A percentile compares a stretch with the other conserved stretches of the same genome.
phyloP scores from a whole-genome alignment of 2,888 invertebrate species.

The Pheosia tremula region DNA sequence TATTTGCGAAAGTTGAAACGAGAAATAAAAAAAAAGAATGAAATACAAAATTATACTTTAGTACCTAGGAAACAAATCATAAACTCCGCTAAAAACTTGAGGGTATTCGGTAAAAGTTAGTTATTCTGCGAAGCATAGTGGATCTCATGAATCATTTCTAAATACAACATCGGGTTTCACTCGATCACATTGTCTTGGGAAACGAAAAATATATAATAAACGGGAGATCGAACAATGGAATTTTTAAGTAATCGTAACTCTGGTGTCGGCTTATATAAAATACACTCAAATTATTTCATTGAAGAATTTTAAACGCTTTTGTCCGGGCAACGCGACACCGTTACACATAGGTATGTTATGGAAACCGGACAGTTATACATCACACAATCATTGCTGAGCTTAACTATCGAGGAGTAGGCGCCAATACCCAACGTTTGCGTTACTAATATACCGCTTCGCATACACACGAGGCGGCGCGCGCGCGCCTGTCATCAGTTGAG shows the following conservation, averaged over 20 bases:
- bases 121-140: conserved; percentile 57
- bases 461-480: conserved; percentile 66
- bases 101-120: conserved; percentile 46
- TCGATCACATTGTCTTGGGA: conserved; percentile 78
- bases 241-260: conserved; percentile 70
- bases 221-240: conserved; percentile 78
- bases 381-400: conserved; percentile 64
- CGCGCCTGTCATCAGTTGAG: conserved; percentile 71
- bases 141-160: conserved; percentile 79
- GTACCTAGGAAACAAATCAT: conserved; percentile 49
- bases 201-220: conserved; percentile 60
- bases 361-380: conserved; percentile 51
- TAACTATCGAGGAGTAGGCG: conserved; percentile 65
- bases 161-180: conserved; percentile 77
- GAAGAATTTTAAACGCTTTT: conserved; percentile 73
- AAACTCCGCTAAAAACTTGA: conserved; percentile 43
- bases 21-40: conserved; percentile 36
- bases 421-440: conserved; percentile 51
- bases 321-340: conserved; percentile 69
- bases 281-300: conserved; percentile 71
- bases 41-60: conserved; percentile 40
- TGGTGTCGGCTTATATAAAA: conserved; percentile 73
- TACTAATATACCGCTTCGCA: conserved; percentile 78
- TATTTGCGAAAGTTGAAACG: conserved; percentile 12
- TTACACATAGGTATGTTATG: conserved; percentile 48